A percentile compares a stretch with the other conserved stretches of the same genome.
Evolutionary conservation across 2,888 invertebrate species (phyloP).

Genomic region (Sarcophaga caerulescens): DNA sequence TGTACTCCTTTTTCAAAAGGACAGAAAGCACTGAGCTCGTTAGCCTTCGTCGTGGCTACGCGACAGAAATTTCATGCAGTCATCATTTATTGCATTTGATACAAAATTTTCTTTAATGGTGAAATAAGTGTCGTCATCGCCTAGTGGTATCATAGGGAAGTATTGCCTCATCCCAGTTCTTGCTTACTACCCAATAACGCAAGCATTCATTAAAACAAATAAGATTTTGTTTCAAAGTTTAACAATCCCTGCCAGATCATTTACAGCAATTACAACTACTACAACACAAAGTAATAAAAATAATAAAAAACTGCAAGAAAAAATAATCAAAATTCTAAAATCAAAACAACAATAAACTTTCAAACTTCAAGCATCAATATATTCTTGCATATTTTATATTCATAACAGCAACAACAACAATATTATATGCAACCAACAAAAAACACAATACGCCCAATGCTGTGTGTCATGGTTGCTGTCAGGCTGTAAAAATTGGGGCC

Average conservation of each 20-base stretch:
- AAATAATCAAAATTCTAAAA: slow-evolving; percentile 31
- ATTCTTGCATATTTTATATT: slow-evolving; percentile 17
- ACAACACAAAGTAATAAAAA: not conserved
- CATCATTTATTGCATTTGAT: too few species aligned
- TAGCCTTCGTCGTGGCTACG: too few species aligned
- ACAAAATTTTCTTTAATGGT: too few species aligned
- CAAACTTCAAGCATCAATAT: slow-evolving; percentile 22
- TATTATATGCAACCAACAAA: slow-evolving; percentile 1
- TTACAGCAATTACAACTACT: slow-evolving; percentile 5
- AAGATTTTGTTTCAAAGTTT: not conserved
- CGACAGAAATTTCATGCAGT: too few species aligned
- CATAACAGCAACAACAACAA: slow-evolving; percentile 26
- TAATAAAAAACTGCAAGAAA: not conserved
- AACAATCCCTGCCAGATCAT: slow-evolving; percentile 23
- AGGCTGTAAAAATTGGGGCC: slow-evolving; percentile 52
- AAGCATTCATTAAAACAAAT: too few species aligned
- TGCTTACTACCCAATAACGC: too few species aligned
- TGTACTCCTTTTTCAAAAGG: too few species aligned
- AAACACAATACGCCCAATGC: slow-evolving; percentile 55
- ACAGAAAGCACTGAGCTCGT: too few species aligned
- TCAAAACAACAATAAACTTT: slow-evolving; percentile 43
- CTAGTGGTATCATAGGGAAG: too few species aligned
- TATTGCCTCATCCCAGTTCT: too few species aligned
- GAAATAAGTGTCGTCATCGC: too few species aligned
- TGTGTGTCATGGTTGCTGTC: slow-evolving; percentile 64